Evolutionary conservation across 2,888 invertebrate species (phyloP).

Genomic region (Temnothorax rugatulus): DNA sequence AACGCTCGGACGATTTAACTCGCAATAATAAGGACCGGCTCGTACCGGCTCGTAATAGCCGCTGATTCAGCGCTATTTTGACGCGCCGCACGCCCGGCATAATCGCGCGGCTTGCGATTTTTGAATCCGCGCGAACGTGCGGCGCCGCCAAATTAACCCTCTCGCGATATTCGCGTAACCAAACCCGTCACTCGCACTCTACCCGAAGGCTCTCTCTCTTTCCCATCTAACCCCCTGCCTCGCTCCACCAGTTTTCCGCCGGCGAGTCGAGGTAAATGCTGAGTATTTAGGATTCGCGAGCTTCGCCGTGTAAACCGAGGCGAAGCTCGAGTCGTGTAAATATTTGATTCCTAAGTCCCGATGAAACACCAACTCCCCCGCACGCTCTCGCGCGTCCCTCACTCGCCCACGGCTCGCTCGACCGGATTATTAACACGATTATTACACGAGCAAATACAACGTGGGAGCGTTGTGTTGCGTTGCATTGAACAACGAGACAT

Average conservation of each 20-base stretch:
- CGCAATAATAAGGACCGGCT: slow-evolving; percentile 74
- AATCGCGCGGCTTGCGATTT: slow-evolving; percentile 76
- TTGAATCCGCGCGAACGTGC: slow-evolving; percentile 73
- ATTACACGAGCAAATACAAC: slow-evolving; percentile 65
- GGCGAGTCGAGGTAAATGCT: slow-evolving; percentile 74
- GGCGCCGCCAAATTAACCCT: slow-evolving; percentile 74
- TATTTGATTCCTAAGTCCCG: slow-evolving; percentile 78
- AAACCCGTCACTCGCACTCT: slow-evolving; percentile 47
- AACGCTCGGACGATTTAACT: slow-evolving; percentile 76
- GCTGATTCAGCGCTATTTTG: slow-evolving; percentile 76
- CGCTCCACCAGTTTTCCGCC: slow-evolving; percentile 42
- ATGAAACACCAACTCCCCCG: slow-evolving; percentile 70
- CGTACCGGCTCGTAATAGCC: slow-evolving; percentile 67
- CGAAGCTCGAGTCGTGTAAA: slow-evolving; percentile 72
- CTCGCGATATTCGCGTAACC: slow-evolving; percentile 47
- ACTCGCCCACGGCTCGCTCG: slow-evolving; percentile 35
- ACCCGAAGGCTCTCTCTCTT: neutral
- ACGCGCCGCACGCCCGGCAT: slow-evolving; percentile 59
- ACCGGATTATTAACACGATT: slow-evolving; percentile 71
- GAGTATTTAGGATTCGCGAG: slow-evolving; percentile 78
- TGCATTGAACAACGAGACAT: slow-evolving; percentile 25
- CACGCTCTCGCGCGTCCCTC: slow-evolving; percentile 36
- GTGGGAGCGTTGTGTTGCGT: slow-evolving; percentile 20
- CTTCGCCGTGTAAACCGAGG: slow-evolving; percentile 76
- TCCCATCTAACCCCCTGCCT: neutral